Conservation (phyloP, 2,797 vertebrate genomes). For the Cheirogaleus major region DNA sequence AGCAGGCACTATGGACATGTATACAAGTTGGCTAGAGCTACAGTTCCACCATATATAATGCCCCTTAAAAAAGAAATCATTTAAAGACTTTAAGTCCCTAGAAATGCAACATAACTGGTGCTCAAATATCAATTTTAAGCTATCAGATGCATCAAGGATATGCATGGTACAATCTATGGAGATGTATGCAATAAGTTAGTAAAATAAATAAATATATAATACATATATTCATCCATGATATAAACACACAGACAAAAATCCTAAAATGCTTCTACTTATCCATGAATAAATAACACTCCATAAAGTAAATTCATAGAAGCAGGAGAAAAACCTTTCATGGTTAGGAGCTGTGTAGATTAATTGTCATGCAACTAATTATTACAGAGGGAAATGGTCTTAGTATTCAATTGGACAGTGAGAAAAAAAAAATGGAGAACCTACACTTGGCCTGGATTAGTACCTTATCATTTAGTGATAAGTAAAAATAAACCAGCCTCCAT, state of each 20-base stretch:
- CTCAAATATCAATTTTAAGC: not conserved
- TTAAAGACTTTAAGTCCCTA: not conserved
- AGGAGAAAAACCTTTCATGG: not conserved
- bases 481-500: not conserved
- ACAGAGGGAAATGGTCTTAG: not conserved
- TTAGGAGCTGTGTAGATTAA: not conserved
- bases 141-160: not conserved
- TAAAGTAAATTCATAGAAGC: constrained; percentile 14
- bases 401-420: not conserved
- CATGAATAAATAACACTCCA: not conserved
- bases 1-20: not conserved
- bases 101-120: not conserved
- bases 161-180: not conserved
- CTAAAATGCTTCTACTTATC: not conserved
- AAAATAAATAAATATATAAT: not conserved
- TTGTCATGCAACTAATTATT: not conserved
- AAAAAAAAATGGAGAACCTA: not conserved
- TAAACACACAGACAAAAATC: not conserved
- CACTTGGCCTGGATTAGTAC: not conserved
- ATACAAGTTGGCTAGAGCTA: not conserved
- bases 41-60: not conserved
- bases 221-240: not conserved
- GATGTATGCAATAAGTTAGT: not conserved
- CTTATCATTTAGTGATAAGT: not conserved
- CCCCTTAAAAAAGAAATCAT: not conserved